Base-by-base conservation (phyloP, 92 coral and sea anemone species). In the Porites rus region DNA sequence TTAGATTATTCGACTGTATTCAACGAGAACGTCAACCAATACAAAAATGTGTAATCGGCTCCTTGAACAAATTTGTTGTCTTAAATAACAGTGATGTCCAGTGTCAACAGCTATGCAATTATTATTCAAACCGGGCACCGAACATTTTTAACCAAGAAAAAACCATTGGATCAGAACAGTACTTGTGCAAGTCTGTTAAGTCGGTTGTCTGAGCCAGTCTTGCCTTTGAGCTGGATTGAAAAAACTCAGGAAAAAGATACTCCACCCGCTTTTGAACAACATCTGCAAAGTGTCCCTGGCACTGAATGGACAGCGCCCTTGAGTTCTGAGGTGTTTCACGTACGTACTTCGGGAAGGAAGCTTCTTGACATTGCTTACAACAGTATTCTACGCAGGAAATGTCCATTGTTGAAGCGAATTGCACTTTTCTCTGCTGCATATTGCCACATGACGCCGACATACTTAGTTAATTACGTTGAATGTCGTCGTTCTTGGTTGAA, bases 211-310 rank as follows among this genome's bases (percentile, higher is more conserved):
- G 78, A 10, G 53, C 78, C 63, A 74, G 78, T 53, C 63, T 20
- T 12, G 50, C 13, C 9, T 63, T 54, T 74, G 78, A 7, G 46
- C 54, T 10, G 10, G 78, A 10, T 19, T 62, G 43, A 74, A 74
- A 74, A 50, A 74, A 74, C 16, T 74, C 78, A 25, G 78, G 78
- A 51, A 74, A 74, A 10, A 74, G 54, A 13, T 52, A 2, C 22
- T 53, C 20, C 20, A 74, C 78, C 19, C 3, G 12, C 13, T 19
- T 60, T 52, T 18, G 43, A 19, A n/a, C 64, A 53, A 22, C 8
- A 20, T 52, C 64, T 18, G 21, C 53, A 8, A 53, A 67, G 14
- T 67, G 10, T 21, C 38, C 8, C 46, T 67, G 72, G 72, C 72
- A 67, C 61, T 56, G 61, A 67, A 22, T 46, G 43, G 24, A 67